Base-by-base conservation (phyloP, 1,140 invertebrate species). In the Camponotus pennsylvanicus region DNA sequence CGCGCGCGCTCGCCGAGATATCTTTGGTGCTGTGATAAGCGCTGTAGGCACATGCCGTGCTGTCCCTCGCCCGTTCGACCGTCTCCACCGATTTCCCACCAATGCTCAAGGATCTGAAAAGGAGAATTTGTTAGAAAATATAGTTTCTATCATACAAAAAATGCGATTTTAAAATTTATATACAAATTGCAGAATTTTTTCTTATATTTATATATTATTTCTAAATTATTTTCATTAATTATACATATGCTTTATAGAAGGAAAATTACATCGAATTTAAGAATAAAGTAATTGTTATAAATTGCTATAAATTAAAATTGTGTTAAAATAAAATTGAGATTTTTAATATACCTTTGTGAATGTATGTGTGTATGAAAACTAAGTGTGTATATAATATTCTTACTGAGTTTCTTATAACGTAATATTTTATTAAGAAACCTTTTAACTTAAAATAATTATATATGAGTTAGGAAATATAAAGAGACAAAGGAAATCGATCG, bases 31-130 rank as follows among this genome's bases (percentile, higher is more conserved):
- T 94, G 91, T 95, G 94, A 89, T 95, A 95, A 70, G 94, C 93
- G 86, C 95, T 95, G 91, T 96, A 96, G 13, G 95, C 95, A 82
- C 95, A 95, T 1, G 95, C 95, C 11, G 94, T 95, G 2, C 93
- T 92, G 85, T 95, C 95, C 6, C 95, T 90, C 2, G 94, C 94
- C 21, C 94, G 92, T 86, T 95, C 95, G 32, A 94, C 87, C 32
- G 94, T 92, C 42, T 95, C 93, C 66, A 95, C 93, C 79, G 90
- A 76, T 80, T 95, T 94, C 8, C 95, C 95, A 63, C 93, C 94
- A 61, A 95, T 95, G 70, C 88, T 93, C 73, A 95, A 86, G 40
- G 92, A 94, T 70, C 95, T 95, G 91, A 0, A 92, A 94, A 37
- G 8, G 21, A 2, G 2, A 15, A 9, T 15, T 21, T 52, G 4